Evolutionary conservation across 2,888 invertebrate genomes (phyloP).

Genomic region (Stenoptilia bipunctidactyla): DNA sequence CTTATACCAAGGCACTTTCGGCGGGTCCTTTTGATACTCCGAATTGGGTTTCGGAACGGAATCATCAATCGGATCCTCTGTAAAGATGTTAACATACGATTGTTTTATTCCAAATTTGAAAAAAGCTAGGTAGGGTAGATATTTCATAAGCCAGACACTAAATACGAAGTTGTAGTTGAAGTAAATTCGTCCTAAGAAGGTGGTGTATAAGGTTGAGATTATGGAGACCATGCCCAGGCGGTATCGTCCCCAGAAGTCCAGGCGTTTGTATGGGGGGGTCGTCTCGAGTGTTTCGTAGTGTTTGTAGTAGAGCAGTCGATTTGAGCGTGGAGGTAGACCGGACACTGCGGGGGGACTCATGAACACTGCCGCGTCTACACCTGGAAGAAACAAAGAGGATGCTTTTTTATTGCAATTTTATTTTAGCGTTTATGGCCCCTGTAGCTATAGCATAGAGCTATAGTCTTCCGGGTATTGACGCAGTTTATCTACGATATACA

Average conservation of each 20-base stretch:
- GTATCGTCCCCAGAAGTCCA: slow-evolving; percentile 30
- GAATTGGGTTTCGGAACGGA: slow-evolving; percentile 37
- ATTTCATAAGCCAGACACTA: slow-evolving; percentile 73
- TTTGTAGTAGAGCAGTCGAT: slow-evolving; percentile 38
- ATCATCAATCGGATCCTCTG: slow-evolving; percentile 42
- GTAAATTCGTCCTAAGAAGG: slow-evolving; percentile 66
- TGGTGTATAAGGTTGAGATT: slow-evolving; percentile 38
- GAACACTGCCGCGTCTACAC: slow-evolving; percentile 32
- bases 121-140: slow-evolving; percentile 79
- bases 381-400: no score
- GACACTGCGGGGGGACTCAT: slow-evolving; percentile 30
- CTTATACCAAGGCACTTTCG: slow-evolving; percentile 31
- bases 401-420: no score
- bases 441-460: no score
- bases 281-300: slow-evolving; percentile 52
- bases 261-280: slow-evolving; percentile 48
- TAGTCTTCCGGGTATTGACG: no score
- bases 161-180: slow-evolving; percentile 73
- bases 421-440: no score
- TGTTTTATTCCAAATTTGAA: slow-evolving; percentile 72
- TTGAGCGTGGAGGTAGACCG: slow-evolving; percentile 26
- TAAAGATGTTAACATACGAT: slow-evolving; percentile 73
- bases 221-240: slow-evolving; percentile 29
- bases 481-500: no score
- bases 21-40: slow-evolving; percentile 30